A percentile compares a stretch with the other conserved stretches of the same genome.
These are phyloP conservation scores for Apostichopus parvimensis DNA, from an alignment of 35 echinoderm and acorn worm genomes.

Conservation along the genomic window DNA sequence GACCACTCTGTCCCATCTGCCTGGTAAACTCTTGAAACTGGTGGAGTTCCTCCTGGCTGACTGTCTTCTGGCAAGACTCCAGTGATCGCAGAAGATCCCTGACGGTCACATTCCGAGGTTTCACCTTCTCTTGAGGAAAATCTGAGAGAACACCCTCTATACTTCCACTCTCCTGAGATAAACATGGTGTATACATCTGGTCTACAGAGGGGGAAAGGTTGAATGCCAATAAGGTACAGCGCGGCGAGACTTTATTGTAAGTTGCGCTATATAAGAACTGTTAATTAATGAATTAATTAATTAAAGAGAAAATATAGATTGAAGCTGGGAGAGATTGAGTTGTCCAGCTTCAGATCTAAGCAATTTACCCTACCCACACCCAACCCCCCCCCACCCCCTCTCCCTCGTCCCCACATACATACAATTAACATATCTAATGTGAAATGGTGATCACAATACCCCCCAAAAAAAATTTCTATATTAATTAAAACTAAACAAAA, in stretches of 20 bases:
- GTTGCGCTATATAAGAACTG: no score
- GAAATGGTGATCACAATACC: no score
- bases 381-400: no score
- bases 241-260: no score
- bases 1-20: conserved; percentile 25
- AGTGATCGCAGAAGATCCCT: conserved; percentile 73
- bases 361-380: no score
- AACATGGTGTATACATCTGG: conserved; percentile 77
- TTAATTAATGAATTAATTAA: no score
- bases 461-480: no score
- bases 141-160: conserved; percentile 52
- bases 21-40: conserved; percentile 86
- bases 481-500: no score
- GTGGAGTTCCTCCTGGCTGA: conserved; percentile 68
- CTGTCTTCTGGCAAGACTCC: conserved; percentile 65
- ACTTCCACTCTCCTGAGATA: conserved; percentile 7
- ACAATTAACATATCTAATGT: no score
- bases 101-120: conserved; percentile 62
- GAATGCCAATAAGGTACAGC: not conserved
- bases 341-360: no score
- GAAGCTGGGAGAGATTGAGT: not conserved
- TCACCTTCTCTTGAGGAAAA: conserved; percentile 63
- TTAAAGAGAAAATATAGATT: not conserved
- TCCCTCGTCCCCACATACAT: no score
- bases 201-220: conserved; percentile 50